Percentiles rank a stretch among this genome's conserved stretches.
These are phyloP conservation scores for Heliconius congener DNA, from an alignment of 1,140 invertebrate genomes.

Conservation along the genomic window DNA sequence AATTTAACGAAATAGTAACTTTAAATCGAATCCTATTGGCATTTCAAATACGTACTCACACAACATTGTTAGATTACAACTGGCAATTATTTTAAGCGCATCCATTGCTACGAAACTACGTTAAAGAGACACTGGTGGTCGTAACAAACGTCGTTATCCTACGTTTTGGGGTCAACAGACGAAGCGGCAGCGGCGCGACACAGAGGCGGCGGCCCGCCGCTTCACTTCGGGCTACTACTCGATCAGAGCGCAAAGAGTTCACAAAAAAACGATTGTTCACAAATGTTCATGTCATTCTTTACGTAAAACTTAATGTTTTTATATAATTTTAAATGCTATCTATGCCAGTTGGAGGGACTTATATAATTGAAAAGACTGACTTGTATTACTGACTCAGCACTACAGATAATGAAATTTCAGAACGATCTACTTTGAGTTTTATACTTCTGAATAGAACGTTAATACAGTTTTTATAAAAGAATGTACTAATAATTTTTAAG, in stretches of 20 bases:
- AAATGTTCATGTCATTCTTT: slow-evolving; percentile 41
- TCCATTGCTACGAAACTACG: slow-evolving; percentile 56
- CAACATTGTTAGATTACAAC: slow-evolving; percentile 41
- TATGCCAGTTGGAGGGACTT: neutral
- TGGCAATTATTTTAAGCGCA: slow-evolving; percentile 61
- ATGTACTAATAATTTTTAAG: too few species aligned
- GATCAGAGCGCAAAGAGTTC: slow-evolving; percentile 51
- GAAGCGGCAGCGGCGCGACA: slow-evolving; percentile 54
- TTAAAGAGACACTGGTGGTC: slow-evolving; percentile 59
- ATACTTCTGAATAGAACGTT: too few species aligned
- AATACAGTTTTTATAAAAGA: too few species aligned
- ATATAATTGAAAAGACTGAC: too few species aligned
- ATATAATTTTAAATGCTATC: neutral
- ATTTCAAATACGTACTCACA: neutral
- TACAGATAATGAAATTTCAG: too few species aligned
- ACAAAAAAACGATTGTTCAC: slow-evolving; percentile 44
- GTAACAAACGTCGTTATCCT: slow-evolving; percentile 75
- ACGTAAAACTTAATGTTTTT: neutral
- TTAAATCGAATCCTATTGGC: neutral
- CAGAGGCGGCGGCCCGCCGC: slow-evolving; percentile 52
- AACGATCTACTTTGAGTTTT: too few species aligned
- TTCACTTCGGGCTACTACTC: slow-evolving; percentile 60
- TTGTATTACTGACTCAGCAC: too few species aligned
- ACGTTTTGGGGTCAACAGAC: slow-evolving; percentile 73
- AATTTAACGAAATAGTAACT: neutral